phyloP scores from a whole-genome alignment of 2,113 vertebrate species.

The Eleginops maclovinus region DNA sequence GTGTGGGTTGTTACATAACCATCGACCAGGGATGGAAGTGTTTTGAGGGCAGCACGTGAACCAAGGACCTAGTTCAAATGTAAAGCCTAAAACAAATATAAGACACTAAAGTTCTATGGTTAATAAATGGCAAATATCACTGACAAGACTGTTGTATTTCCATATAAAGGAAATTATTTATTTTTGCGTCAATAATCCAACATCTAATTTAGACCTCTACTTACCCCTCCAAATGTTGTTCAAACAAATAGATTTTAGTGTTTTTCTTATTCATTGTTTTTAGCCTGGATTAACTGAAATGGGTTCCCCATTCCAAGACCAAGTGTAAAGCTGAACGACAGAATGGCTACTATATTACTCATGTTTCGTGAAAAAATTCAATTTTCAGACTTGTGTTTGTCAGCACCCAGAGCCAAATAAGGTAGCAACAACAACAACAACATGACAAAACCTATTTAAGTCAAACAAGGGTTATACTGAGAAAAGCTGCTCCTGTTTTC shows the following conservation, averaged over 20 bases:
- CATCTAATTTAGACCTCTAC: neutral
- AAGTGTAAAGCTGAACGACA: conserved; percentile 17
- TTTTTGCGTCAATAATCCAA: neutral
- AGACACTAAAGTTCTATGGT: neutral
- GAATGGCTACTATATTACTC: conserved; percentile 24
- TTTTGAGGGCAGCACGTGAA: conserved; percentile 57
- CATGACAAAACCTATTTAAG: conserved; percentile 70
- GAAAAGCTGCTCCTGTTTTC: conserved; percentile 52
- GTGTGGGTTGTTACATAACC: conserved; percentile 72
- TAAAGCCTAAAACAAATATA: neutral
- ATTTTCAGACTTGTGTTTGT: conserved; percentile 39
- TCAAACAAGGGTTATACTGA: conserved; percentile 54
- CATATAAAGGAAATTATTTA: neutral
- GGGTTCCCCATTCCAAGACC: conserved; percentile 7
- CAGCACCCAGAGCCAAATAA: conserved; percentile 50
- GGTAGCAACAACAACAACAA: conserved; percentile 53
- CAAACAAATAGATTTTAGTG: neutral
- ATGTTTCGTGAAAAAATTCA: conserved; percentile 43
- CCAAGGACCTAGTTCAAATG: conserved; percentile 9
- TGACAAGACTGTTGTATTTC: neutral
- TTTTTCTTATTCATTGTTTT: neutral
- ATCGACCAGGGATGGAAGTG: conserved; percentile 42
- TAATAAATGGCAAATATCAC: neutral
- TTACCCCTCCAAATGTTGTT: neutral
- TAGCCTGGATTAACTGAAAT: neutral